Evolutionary conservation across 2,888 invertebrate genomes (phyloP), one percentile per base, ranked within the genome.

Genomic region (Uropetala carovei): DNA sequence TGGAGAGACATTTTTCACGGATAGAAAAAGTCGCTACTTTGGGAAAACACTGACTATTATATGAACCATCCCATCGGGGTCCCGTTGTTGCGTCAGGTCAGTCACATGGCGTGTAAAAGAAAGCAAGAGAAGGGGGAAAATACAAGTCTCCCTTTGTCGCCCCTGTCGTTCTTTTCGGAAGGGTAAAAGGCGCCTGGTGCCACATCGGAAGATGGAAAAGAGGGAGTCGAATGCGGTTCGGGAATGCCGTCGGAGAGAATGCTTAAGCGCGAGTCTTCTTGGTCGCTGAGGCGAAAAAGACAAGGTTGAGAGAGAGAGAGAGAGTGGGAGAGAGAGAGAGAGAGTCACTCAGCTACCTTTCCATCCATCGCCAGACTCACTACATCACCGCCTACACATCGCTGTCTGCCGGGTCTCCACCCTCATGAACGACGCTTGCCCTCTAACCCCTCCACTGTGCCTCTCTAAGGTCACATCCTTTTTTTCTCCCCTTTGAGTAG

Each of bases 351-450:
- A 43, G 56, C 89, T 89, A 89, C 89, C 89, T 89, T 89, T 43
- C 89, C 89, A 60, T 64, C 86, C 43, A 89, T 75, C 27, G 89
- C 89, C 89, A 89, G 89, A 89, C 89, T 89, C 89, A 68, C 86
- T 86, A 86, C 86, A 86, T 86, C 86, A 86, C 86, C 89, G 89
- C 89, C 89, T 64, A 89, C 89, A 60, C 86, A 86, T 60, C 86
- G 30, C n/a, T 56, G 89, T 89, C 89, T 89, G 86, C 60, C 30
- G 86, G 22, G 86, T 86, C 86, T 86, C 86, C 86, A 86, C 86
- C 86, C 86, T 86, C 86, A 60, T 86, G 86, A 86, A 86, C 86
- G 86, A 86, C 58, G 59, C 86, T 14, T 86, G 86, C 86, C 86
- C 86, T 86, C 86, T 86, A 86, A 86, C 86, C 86, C 60, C 86